Conservation (phyloP, 2,888 invertebrate genomes). For the Halictus quadricinctus region DNA sequence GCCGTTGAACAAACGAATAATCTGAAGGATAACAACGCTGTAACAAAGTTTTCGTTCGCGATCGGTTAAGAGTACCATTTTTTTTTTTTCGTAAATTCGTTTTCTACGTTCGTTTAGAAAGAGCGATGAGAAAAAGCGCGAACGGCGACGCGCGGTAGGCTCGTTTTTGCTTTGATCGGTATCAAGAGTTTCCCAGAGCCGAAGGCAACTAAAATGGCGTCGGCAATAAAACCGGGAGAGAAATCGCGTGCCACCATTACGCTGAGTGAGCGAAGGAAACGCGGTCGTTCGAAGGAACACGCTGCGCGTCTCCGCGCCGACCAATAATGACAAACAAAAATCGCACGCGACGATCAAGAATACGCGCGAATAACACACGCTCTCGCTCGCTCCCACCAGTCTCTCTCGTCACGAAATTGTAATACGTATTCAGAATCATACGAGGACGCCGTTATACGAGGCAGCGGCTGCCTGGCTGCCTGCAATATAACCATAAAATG, state of each 20-base stretch:
- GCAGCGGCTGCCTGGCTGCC: constrained; percentile 70
- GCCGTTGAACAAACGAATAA: too few species aligned
- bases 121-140: neutral
- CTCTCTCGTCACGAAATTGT: constrained; percentile 72
- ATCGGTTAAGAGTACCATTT: too few species aligned
- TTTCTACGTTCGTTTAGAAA: neutral
- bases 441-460: constrained; percentile 73
- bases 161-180: neutral
- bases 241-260: constrained; percentile 62
- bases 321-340: constrained; percentile 47
- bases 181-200: constrained; percentile 14
- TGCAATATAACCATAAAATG: constrained; percentile 82
- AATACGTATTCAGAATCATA: constrained; percentile 76
- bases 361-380: constrained; percentile 4
- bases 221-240: constrained; percentile 50
- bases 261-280: constrained; percentile 26
- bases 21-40: too few species aligned
- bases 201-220: constrained; percentile 46
- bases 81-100: too few species aligned
- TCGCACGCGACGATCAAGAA: constrained; percentile 18
- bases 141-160: neutral
- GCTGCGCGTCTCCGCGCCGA: neutral
- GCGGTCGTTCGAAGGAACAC: constrained; percentile 34
- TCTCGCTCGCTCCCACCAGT: neutral
- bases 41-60: too few species aligned